Percentiles rank a stretch among this genome's conserved stretches.
phyloP scores from a whole-genome alignment of 2,888 invertebrate genomes.

The Phorcus lineatus region DNA sequence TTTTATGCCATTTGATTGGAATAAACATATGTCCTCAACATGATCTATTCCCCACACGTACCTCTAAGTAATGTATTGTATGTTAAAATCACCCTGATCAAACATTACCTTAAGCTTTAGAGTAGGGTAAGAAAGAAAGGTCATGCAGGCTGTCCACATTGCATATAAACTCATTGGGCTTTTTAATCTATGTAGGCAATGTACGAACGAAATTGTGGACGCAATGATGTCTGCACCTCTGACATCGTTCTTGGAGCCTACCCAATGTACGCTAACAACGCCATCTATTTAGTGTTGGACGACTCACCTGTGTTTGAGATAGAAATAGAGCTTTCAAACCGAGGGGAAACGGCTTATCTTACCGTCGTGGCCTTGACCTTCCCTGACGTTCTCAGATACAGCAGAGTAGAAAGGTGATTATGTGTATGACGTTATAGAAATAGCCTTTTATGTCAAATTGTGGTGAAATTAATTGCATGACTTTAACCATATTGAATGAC shows the following conservation, averaged over 20 bases:
- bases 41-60: no score
- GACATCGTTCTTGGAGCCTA: slow-evolving; percentile 43
- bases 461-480: no score
- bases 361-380: slow-evolving; percentile 46
- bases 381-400: slow-evolving; percentile 44
- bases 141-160: no score
- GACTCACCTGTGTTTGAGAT: slow-evolving; percentile 47
- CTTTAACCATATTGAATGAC: not conserved
- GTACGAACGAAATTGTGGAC: slow-evolving; percentile 51
- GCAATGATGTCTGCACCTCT: slow-evolving; percentile 47
- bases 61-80: no score
- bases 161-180: no score
- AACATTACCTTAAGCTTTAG: no score
- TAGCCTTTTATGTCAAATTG: no score
- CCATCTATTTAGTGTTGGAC: slow-evolving; percentile 43
- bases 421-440: no score
- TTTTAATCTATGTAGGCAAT: slow-evolving; percentile 44
- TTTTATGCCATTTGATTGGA: no score
- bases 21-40: no score
- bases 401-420: slow-evolving; percentile 20
- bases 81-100: no score
- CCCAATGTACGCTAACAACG: slow-evolving; percentile 29
- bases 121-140: no score
- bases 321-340: slow-evolving; percentile 49
- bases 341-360: slow-evolving; percentile 54